phyloP scores from a whole-genome alignment of 2,888 invertebrate genomes.

The Nowickia ferox region DNA sequence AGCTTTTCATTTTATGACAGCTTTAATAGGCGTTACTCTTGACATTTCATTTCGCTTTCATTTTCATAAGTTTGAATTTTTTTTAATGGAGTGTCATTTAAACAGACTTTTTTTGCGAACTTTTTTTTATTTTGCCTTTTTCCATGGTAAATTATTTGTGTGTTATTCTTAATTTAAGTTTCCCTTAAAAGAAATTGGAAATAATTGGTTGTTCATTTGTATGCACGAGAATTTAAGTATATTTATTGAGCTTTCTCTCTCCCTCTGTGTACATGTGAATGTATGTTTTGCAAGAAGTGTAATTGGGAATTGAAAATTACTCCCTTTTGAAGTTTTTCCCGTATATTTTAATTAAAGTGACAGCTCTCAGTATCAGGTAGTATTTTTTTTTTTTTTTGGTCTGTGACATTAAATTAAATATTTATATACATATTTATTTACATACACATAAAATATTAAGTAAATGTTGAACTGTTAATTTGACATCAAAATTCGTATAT shows the following conservation, averaged over 20 bases:
- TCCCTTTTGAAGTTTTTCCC: no score
- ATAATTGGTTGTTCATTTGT: constrained; percentile 39
- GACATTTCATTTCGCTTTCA: constrained; percentile 55
- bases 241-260: constrained; percentile 1
- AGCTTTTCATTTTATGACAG: constrained; percentile 76
- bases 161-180: constrained; percentile 43
- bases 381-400: no score
- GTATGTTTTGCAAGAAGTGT: no score
- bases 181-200: constrained; percentile 3
- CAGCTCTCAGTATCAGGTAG: no score
- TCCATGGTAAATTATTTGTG: constrained; percentile 24
- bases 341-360: no score
- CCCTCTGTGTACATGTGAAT: no score
- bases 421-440: no score
- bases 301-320: no score
- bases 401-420: no score
- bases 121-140: constrained; percentile 17
- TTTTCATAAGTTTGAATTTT: constrained; percentile 33
- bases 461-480: no score
- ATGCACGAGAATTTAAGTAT: background rate
- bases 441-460: no score
- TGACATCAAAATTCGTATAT: no score
- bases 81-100: constrained; percentile 48
- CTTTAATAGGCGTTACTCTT: constrained; percentile 70
- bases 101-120: constrained; percentile 39